Conservation (phyloP, 1,140 invertebrate genomes). For the Bombyx mori region DNA sequence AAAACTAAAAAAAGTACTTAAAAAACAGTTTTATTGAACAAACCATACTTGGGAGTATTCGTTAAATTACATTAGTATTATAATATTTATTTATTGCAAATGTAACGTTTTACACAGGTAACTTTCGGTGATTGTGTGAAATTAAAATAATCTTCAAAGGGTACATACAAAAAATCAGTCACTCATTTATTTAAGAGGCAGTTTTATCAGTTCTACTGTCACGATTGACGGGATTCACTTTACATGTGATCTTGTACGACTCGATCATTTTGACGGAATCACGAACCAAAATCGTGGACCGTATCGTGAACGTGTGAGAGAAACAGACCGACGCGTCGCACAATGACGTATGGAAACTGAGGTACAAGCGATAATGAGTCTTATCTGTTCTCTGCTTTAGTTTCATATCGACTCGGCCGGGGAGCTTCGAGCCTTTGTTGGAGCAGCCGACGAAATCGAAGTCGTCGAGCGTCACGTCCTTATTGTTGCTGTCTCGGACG, state of each 20-base stretch:
- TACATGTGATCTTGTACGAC: constrained; percentile 62
- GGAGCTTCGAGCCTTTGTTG: constrained; percentile 43
- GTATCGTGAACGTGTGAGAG: constrained; percentile 50
- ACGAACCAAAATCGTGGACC: constrained; percentile 53
- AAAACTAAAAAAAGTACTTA: too few species aligned
- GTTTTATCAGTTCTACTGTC: background rate
- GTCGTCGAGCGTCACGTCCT: constrained; percentile 50
- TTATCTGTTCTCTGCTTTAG: constrained; percentile 50
- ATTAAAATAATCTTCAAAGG: too few species aligned
- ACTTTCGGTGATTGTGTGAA: too few species aligned
- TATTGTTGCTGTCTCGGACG: constrained; percentile 43
- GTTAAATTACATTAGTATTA: too few species aligned
- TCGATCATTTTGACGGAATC: constrained; percentile 60
- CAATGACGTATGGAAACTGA: constrained; percentile 54
- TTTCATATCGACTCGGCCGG: constrained; percentile 60
- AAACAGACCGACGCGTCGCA: constrained; percentile 51
- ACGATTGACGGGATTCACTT: constrained; percentile 48
- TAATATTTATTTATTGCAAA: too few species aligned
- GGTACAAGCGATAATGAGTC: constrained; percentile 54
- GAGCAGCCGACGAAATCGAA: constrained; percentile 50
- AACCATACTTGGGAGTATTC: too few species aligned
- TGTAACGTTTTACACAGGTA: too few species aligned
- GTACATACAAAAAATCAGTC: too few species aligned
- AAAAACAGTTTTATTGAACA: too few species aligned
- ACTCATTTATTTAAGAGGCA: too few species aligned